Evolutionary conservation across 2,888 invertebrate genomes (phyloP).

Genomic region (Thymelicus lineola): DNA sequence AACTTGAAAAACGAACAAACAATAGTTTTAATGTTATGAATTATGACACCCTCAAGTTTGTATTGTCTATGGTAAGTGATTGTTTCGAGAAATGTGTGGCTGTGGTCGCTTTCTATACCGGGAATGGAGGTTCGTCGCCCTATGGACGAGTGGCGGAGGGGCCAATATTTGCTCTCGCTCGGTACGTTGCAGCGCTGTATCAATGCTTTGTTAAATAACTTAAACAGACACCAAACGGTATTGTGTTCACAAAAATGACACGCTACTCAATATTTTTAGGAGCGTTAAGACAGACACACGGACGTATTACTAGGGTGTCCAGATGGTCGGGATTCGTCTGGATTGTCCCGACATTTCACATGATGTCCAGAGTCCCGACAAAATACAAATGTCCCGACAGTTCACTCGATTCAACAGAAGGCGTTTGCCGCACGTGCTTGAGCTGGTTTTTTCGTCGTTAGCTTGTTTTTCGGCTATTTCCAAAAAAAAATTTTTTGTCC

Average conservation of each 20-base stretch:
- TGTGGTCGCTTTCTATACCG: conserved; percentile 21
- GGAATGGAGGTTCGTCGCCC: conserved; percentile 25
- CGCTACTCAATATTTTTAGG: background rate
- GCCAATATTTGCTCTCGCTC: conserved; percentile 24
- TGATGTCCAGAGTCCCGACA: no score
- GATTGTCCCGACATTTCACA: no score
- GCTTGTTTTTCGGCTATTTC: no score
- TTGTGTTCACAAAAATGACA: conserved; percentile 5
- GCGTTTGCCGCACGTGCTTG: no score
- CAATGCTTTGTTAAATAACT: conserved; percentile 8
- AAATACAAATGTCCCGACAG: no score
- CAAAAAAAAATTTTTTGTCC: no score
- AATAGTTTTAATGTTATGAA: conserved; percentile 26
- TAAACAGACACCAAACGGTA: background rate
- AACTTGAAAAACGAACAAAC: conserved; percentile 40
- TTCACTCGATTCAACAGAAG: no score
- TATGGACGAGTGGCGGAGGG: conserved; percentile 2
- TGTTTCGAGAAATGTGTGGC: conserved; percentile 34
- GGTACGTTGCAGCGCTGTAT: background rate
- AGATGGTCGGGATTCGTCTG: no score
- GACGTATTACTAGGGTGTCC: no score
- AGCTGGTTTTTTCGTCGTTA: no score
- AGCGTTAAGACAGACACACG: background rate
- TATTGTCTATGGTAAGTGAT: conserved; percentile 29
- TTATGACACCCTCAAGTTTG: conserved; percentile 35